Base-by-base conservation (phyloP, 35 echinoderm and acorn worm species). In the Lytechinus pictus region DNA sequence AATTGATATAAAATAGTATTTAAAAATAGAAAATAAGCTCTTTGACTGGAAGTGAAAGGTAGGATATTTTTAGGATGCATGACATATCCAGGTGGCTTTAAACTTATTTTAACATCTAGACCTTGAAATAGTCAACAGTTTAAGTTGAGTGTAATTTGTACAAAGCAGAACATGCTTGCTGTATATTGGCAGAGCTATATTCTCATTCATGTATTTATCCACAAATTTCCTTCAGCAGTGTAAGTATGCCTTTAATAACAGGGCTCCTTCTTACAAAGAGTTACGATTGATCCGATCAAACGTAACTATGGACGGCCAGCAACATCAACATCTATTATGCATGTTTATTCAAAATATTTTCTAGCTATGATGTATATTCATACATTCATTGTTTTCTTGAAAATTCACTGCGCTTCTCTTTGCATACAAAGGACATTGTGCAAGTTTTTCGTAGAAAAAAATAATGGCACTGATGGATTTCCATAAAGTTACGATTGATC, bases 161-260 rank as follows among this genome's bases (percentile, higher is more conserved):
- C 12, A 24, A 24, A 24, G 21, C 66, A 79, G 66, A 79, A 79
- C 16, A 24, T 58, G 13, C 56, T 79, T 24, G 66, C 16, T 79
- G 19, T 79, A 79, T n/a, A 79, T 79, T 79, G 66, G 66, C n/a
- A 79, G n/a, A 79, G 66, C 66, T 24, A 79, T 79, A 79, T 79
- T 79, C 66, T 79, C n/a, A 79, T 79, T 24, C 66, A 79, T 79
- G 66, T 79, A 79, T 79, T n/a, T 79, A 79, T 24, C 66, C 66
- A 24, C 66, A 79, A 79, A 79, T 79, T 79, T 79, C 21, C 66
- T n/a, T 79, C 19, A 79, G 1, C 19, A 79, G 1, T 24, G 66
- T 79, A 79, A 44, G 66, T 79, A 24, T 79, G 66, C n/a, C 66
- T 7, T 79, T 44, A 44, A 44, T 44, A 44, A 44, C 33, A 44